Base-by-base conservation (phyloP, 2,113 vertebrate species). In the Malaclemys terrapin region DNA sequence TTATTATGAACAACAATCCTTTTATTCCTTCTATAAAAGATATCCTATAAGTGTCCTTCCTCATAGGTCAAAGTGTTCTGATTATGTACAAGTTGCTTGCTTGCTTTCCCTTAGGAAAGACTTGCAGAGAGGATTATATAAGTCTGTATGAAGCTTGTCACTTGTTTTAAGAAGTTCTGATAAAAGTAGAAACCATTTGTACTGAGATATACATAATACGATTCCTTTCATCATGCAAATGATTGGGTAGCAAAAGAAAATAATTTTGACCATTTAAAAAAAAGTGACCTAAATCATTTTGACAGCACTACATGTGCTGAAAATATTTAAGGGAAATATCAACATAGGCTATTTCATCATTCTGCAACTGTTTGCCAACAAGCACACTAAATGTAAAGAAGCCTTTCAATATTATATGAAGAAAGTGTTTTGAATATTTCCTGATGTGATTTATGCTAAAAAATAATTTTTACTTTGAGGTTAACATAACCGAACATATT, bases 271-370 rank as follows among this genome's bases (percentile, higher is more conserved):
- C 35, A 81, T 50, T 89, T 90, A 93, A 78, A 93, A 84, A 97
- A 90, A 13, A 87, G 42, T 92, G 90, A 6, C 88, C 85, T 94
- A 93, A 96, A 94, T 89, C 35, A 88, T 57, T 88, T 80, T 89
- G 91, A 95, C 93, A 96, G 47, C 47, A 42, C 19, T 91, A 85
- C 56, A 89, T 82, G 76, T n/a, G 45, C 91, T 88, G 31, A 42
- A 75, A 96, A 84, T 89, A 93, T 91, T 92, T 95, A 91, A 91
- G 56, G 59, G 59, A 91, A 93, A 92, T 87, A 82, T 57, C 11
- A 84, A 86, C 0, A 0, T 24, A 82, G 89, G 90, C 72, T 95
- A 27, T 92, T 87, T 87, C 53, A 84, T 75, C 35, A 90, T 93
- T 82, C 76, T 89, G 38, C 80, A 84, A 90, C 27, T 31, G 6